These are phyloP conservation scores for Pollenia amentaria DNA, from an alignment of 2,888 invertebrate genomes.

Conservation along the genomic window DNA sequence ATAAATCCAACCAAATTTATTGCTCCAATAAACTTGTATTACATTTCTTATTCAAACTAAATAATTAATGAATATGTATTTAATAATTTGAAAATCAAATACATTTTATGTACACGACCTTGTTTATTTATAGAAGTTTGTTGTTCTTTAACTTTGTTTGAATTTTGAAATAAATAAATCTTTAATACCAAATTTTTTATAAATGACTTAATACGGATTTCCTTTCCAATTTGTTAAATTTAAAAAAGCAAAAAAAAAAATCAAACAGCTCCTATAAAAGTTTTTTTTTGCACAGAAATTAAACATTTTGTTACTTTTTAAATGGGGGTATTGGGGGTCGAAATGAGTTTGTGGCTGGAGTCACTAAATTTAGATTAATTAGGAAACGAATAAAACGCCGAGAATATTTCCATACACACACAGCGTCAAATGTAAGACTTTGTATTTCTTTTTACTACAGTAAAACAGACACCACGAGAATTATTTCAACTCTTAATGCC, in stretches of 20 bases:
- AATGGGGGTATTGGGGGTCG: background rate
- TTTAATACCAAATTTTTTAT: background rate
- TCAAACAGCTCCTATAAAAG: background rate
- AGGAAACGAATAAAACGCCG: too few species aligned
- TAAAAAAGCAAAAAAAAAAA: slow-evolving; percentile 9
- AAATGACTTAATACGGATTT: slow-evolving; percentile 48
- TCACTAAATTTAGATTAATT: too few species aligned
- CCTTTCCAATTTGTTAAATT: slow-evolving; percentile 66
- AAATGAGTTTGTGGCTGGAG: background rate
- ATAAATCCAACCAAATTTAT: slow-evolving; percentile 12
- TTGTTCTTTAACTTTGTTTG: background rate
- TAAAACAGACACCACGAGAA: too few species aligned
- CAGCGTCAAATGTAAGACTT: too few species aligned
- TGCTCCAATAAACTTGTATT: slow-evolving; percentile 36
- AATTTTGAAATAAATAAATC: background rate
- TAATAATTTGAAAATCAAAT: slow-evolving; percentile 21
- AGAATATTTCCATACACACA: too few species aligned
- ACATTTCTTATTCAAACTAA: slow-evolving; percentile 37
- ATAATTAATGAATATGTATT: slow-evolving; percentile 9
- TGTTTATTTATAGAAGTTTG: slow-evolving; percentile 32
- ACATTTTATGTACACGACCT: slow-evolving; percentile 44
- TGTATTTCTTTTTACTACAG: too few species aligned
- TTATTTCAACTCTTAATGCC: too few species aligned
- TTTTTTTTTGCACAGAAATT: background rate
- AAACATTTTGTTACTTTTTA: background rate